Evolutionary conservation across 1,140 invertebrate genomes (phyloP).

Genomic region (Amphibalanus amphitrite): DNA sequence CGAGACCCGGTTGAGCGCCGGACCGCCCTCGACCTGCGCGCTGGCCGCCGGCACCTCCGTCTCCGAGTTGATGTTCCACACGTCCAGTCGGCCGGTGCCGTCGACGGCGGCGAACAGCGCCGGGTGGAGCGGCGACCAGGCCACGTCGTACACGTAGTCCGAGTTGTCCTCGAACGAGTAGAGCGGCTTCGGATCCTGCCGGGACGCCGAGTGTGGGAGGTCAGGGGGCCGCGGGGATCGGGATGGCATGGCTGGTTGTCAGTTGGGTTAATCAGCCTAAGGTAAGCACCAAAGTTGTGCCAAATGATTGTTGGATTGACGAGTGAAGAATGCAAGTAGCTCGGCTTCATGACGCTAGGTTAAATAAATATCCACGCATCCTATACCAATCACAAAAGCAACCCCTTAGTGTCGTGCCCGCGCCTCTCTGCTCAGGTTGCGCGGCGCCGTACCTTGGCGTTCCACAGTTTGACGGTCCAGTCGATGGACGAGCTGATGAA

Average conservation of each 20-base stretch:
- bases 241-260: no score
- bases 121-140: constrained; percentile 96
- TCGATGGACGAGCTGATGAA: constrained; percentile 95
- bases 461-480: constrained; percentile 98
- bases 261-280: no score
- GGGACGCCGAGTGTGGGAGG: no score
- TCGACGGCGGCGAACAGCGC: constrained; percentile 92
- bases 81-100: constrained; percentile 73
- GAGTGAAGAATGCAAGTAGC: no score
- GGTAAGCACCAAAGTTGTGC: no score
- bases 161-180: constrained; percentile 98
- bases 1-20: constrained; percentile 74
- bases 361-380: no score
- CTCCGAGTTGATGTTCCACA: constrained; percentile 95
- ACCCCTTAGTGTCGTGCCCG: no score
- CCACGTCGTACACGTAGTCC: constrained; percentile 92
- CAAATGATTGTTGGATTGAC: no score
- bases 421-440: no score
- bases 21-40: constrained; percentile 57
- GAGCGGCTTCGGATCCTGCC: constrained; percentile 69
- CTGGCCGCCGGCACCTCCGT: constrained; percentile 84
- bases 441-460: constrained; percentile 73
- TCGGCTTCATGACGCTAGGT: no score
- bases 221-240: no score
- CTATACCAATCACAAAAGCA: no score